These are phyloP conservation scores for Chamaetylas fuelleborni DNA, from an alignment of 2,113 vertebrate species.

Conservation along the genomic window DNA sequence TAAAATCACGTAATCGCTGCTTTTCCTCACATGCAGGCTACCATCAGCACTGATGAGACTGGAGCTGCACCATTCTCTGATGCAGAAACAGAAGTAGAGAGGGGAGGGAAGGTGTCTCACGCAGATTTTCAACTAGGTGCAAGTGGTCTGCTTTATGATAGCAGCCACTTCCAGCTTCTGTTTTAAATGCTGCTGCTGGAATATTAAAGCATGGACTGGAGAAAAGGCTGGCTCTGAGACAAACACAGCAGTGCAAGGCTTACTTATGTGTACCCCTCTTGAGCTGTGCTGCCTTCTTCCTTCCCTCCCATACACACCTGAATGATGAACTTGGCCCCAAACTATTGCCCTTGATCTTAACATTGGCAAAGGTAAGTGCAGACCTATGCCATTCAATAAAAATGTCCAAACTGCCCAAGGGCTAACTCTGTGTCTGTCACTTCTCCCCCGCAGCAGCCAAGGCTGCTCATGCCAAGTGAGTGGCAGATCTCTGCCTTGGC, in stretches of 20 bases:
- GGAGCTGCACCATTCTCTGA: background rate
- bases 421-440: background rate
- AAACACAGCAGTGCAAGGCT: background rate
- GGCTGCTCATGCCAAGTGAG: fast-evolving
- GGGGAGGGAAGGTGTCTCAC: background rate
- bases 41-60: background rate
- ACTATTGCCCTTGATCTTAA: background rate
- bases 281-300: background rate
- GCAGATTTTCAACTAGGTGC: background rate
- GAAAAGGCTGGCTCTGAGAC: background rate
- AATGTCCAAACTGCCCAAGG: background rate
- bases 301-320: background rate
- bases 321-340: background rate
- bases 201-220: background rate
- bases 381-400: background rate
- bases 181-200: background rate
- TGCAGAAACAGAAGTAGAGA: background rate
- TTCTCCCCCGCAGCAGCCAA: background rate
- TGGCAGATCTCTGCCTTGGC: background rate
- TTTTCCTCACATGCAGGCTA: background rate
- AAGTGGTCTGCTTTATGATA: background rate
- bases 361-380: background rate
- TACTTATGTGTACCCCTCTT: background rate
- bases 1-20: background rate
- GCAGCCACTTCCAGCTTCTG: background rate